Evolutionary conservation across 1,140 invertebrate species (phyloP).

Genomic region (Calosoma granatense): DNA sequence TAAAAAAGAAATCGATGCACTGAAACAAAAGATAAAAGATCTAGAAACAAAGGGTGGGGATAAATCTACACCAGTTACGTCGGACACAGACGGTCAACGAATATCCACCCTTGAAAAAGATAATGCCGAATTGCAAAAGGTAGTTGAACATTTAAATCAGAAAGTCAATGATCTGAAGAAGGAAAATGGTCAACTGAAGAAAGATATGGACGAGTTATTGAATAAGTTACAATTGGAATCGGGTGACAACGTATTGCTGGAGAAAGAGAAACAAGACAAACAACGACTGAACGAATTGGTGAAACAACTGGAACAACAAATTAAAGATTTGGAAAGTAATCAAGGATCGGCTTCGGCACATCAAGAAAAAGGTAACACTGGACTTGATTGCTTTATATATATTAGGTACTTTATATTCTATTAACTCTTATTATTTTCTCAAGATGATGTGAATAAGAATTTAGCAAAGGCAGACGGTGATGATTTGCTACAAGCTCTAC

Average conservation of each 20-base stretch:
- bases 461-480: too few relatives aligned
- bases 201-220: neutral
- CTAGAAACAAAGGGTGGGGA: neutral
- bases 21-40: neutral
- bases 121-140: neutral
- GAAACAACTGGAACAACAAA: neutral
- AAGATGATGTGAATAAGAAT: too few relatives aligned
- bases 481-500: too few relatives aligned
- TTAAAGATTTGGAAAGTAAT: neutral
- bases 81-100: too few relatives aligned
- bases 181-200: neutral
- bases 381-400: too few relatives aligned
- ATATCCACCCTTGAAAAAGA: too few relatives aligned
- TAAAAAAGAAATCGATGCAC: neutral
- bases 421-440: too few relatives aligned
- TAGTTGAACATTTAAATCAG: neutral
- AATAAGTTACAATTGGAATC: neutral
- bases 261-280: neutral
- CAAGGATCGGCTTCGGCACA: neutral
- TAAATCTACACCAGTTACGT: too few relatives aligned
- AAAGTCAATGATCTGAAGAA: neutral
- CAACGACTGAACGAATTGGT: neutral
- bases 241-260: neutral
- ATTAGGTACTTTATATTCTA: too few relatives aligned
- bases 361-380: too few relatives aligned